Evolutionary conservation across 2,888 invertebrate genomes (phyloP).

Genomic region (Geotrupes spiniger): DNA sequence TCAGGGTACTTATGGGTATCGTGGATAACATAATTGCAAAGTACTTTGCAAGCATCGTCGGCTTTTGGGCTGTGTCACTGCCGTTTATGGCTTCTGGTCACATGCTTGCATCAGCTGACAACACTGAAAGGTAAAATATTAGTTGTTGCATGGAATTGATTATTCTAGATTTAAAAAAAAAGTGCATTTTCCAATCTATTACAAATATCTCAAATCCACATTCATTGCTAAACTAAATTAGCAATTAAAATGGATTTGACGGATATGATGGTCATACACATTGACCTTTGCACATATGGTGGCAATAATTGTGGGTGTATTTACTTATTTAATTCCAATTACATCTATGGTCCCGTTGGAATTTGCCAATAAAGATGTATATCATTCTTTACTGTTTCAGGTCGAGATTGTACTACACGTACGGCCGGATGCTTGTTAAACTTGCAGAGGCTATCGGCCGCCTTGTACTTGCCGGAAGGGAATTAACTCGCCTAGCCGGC

Average conservation of each 20-base stretch:
- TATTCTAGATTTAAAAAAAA: too few species aligned
- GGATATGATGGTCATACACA: too few species aligned
- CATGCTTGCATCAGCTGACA: slow-evolving; percentile 62
- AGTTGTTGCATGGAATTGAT: too few species aligned
- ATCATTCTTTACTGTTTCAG: slow-evolving; percentile 40
- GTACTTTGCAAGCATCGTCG: slow-evolving; percentile 94
- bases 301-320: too few species aligned
- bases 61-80: slow-evolving; percentile 91
- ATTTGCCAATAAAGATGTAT: too few species aligned
- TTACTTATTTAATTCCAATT: too few species aligned
- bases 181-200: too few species aligned
- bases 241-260: too few species aligned
- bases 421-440: slow-evolving; percentile 93
- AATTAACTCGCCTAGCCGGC: slow-evolving; percentile 90
- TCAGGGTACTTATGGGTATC: slow-evolving; percentile 88
- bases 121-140: slow-evolving; percentile 56
- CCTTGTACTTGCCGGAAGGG: slow-evolving; percentile 90
- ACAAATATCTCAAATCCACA: too few species aligned
- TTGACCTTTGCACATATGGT: too few species aligned
- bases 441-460: slow-evolving; percentile 97
- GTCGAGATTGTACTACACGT: slow-evolving; percentile 88
- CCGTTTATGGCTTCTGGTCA: slow-evolving; percentile 85
- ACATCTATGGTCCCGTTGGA: too few species aligned
- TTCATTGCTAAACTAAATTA: too few species aligned
- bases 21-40: slow-evolving; percentile 96